Conservation (phyloP, 1,140 invertebrate genomes). For the Homalodisca vitripennis region DNA sequence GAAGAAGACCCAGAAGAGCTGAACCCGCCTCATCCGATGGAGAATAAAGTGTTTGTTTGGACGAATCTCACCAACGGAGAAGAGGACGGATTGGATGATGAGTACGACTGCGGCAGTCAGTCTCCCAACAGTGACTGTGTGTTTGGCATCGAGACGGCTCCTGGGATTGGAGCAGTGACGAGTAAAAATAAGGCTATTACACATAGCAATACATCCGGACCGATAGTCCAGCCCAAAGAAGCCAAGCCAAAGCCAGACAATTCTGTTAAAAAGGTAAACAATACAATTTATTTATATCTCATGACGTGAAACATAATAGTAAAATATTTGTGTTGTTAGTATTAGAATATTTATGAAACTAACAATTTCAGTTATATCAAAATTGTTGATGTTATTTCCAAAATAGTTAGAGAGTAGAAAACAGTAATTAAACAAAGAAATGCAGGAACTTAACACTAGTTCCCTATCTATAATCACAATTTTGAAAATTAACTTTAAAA, state of each 20-base stretch:
- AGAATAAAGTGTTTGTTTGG: conserved; percentile 75
- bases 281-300: too few relatives aligned
- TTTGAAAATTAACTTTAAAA: too few relatives aligned
- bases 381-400: background rate
- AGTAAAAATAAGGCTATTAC: conserved; percentile 48
- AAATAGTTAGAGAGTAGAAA: background rate
- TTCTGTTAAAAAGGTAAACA: conserved; percentile 38
- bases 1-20: conserved; percentile 43
- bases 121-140: conserved; percentile 41
- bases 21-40: conserved; percentile 67
- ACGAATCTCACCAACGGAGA: conserved; percentile 54
- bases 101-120: conserved; percentile 42
- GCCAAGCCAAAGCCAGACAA: conserved; percentile 28
- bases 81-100: conserved; percentile 42
- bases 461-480: too few relatives aligned
- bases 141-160: conserved; percentile 53
- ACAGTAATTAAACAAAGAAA: too few relatives aligned
- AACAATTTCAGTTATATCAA: too few relatives aligned
- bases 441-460: too few relatives aligned
- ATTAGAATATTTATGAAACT: too few relatives aligned
- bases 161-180: conserved; percentile 54
- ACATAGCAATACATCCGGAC: conserved; percentile 25
- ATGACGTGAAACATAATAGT: too few relatives aligned
- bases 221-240: conserved; percentile 23
- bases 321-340: too few relatives aligned